Evolutionary conservation across 2,797 vertebrate species (phyloP).

Genomic region (Anniella stebbinsi): DNA sequence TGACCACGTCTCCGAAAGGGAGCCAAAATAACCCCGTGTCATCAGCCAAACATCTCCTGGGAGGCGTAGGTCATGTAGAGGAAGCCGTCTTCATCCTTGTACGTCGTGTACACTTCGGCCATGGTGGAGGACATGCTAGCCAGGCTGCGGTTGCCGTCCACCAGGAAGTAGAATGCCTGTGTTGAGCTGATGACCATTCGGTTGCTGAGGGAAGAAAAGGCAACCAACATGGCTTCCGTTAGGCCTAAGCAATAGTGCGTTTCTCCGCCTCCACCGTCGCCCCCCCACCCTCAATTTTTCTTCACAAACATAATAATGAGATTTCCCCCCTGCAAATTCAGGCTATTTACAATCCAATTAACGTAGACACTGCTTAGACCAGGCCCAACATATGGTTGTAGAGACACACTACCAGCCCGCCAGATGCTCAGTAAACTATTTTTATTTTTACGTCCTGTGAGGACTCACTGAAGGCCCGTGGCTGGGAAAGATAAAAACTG

Average conservation of each 20-base stretch:
- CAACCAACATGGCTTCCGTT: too few species aligned
- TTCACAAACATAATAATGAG: neutral
- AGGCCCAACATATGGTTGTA: too few species aligned
- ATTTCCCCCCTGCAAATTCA: neutral
- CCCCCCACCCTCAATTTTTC: neutral
- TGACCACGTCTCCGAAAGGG: too few species aligned
- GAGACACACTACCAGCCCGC: too few species aligned
- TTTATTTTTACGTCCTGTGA: neutral
- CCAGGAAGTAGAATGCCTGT: conserved; percentile 84
- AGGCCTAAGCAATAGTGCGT: neutral
- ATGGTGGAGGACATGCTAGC: conserved; percentile 85
- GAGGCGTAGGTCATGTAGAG: conserved; percentile 89
- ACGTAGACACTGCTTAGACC: neutral
- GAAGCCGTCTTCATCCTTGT: conserved; percentile 85
- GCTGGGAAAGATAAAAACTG: neutral
- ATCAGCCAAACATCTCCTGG: conserved; percentile 85
- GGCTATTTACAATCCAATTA: neutral
- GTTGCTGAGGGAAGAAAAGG: conserved; percentile 70
- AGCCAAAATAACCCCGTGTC: neutral
- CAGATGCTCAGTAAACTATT: neutral
- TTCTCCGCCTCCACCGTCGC: too few species aligned
- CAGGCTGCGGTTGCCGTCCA: conserved; percentile 81
- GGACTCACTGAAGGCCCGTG: neutral
- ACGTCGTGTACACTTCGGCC: conserved; percentile 82
- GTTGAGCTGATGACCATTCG: conserved; percentile 82